Conservation (phyloP, 2,888 invertebrate species). For the Drosophila borborema region DNA sequence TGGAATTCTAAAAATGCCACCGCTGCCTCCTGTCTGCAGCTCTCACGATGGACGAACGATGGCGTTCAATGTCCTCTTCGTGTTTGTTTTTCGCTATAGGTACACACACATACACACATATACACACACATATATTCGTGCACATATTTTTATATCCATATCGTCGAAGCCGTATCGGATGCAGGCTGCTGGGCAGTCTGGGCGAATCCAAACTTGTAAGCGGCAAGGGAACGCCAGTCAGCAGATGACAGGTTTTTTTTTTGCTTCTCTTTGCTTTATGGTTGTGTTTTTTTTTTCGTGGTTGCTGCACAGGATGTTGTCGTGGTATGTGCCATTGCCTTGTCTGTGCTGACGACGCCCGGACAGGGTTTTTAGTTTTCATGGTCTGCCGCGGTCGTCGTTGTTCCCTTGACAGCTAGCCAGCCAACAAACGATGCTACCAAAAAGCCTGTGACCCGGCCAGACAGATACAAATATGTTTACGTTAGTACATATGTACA, state of each 20-base stretch:
- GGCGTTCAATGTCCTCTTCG: slow-evolving; percentile 52
- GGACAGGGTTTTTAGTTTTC: slow-evolving; percentile 48
- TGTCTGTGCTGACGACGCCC: slow-evolving; percentile 39
- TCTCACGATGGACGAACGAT: slow-evolving; percentile 18
- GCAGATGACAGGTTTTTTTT: slow-evolving; percentile 67
- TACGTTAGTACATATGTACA: not conserved
- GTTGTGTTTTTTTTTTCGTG: slow-evolving; percentile 17
- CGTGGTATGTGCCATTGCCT: slow-evolving; percentile 46
- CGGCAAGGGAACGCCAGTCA: slow-evolving; percentile 15
- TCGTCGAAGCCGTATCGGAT: slow-evolving; percentile 42
- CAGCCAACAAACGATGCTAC: slow-evolving; percentile 13
- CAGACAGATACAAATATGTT: slow-evolving; percentile 29
- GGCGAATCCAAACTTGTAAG: slow-evolving; percentile 31
- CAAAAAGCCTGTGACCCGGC: slow-evolving; percentile 14
- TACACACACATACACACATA: slow-evolving; percentile 12
- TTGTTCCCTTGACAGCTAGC: slow-evolving; percentile 40
- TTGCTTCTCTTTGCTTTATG: slow-evolving; percentile 31
- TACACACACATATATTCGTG: slow-evolving; percentile 4
- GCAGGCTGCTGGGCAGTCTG: slow-evolving; percentile 44
- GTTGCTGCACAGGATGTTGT: slow-evolving; percentile 64
- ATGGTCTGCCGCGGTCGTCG: slow-evolving; percentile 49
- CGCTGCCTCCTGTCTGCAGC: slow-evolving; percentile 45
- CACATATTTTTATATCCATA: not conserved
- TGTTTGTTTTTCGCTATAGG: slow-evolving; percentile 32
- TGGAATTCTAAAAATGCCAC: slow-evolving; percentile 73